Percentiles rank a stretch among this genome's conserved stretches.
Evolutionary conservation across 2,797 vertebrate species (phyloP).

Genomic region (Artibeus lituratus): DNA sequence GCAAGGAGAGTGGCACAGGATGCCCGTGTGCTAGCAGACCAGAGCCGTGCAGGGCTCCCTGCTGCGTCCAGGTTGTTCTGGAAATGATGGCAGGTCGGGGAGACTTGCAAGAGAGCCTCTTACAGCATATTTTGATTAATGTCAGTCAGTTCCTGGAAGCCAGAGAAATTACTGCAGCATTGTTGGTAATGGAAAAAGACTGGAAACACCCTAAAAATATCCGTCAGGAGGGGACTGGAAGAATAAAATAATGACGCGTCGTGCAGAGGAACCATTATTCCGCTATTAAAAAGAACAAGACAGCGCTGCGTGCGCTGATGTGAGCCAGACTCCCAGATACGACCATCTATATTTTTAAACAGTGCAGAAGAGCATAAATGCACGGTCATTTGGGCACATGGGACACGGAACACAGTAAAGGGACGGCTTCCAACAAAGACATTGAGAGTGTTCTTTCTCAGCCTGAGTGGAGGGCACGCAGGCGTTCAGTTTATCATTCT

Average conservation of each 20-base stretch:
- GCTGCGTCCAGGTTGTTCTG: neutral
- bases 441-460: neutral
- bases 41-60: neutral
- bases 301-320: neutral
- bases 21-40: neutral
- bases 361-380: neutral
- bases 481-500: neutral
- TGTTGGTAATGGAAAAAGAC: neutral
- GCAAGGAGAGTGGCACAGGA: neutral
- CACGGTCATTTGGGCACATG: neutral
- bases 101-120: neutral
- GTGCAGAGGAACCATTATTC: neutral
- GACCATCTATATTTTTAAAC: neutral
- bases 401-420: neutral
- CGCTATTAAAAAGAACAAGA: neutral
- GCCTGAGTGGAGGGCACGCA: neutral
- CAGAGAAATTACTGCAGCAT: neutral
- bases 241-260: neutral
- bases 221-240: neutral
- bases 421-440: neutral
- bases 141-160: constrained; percentile 39
- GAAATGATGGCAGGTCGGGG: neutral
- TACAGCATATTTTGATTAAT: constrained; percentile 13
- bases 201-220: constrained; percentile 52
- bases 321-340: neutral